Percentiles rank a stretch among this genome's conserved stretches.
phyloP scores from a whole-genome alignment of 2,113 vertebrate species.

The Urocolius indicus region DNA sequence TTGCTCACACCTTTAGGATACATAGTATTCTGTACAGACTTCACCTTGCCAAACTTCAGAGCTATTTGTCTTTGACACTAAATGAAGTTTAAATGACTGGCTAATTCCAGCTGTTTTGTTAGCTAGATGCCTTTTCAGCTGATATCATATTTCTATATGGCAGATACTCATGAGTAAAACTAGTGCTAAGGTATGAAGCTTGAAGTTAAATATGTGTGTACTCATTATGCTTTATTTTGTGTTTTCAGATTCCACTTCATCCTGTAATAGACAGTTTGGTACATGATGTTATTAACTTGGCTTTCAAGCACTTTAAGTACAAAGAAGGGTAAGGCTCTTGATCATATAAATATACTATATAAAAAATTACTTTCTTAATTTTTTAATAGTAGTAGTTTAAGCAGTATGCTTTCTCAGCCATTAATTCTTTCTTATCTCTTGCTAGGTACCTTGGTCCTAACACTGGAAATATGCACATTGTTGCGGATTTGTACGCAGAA shows the following conservation, averaged over 20 bases:
- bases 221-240: slow-evolving; percentile 24
- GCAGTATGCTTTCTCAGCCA: neutral
- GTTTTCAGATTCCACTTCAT: slow-evolving; percentile 93
- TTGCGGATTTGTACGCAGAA: slow-evolving; percentile 97
- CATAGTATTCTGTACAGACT: neutral
- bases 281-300: slow-evolving; percentile 96
- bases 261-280: slow-evolving; percentile 96
- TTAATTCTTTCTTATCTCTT: slow-evolving; percentile 32
- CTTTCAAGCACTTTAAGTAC: slow-evolving; percentile 99
- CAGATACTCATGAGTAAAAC: neutral
- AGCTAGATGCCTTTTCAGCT: neutral
- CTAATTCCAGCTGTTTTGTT: neutral
- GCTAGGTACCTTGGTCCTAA: slow-evolving; percentile 95
- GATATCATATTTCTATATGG: neutral
- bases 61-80: neutral
- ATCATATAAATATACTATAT: neutral
- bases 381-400: neutral
- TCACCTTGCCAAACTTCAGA: neutral
- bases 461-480: slow-evolving; percentile 99
- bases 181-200: neutral
- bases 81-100: neutral
- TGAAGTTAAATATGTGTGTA: neutral
- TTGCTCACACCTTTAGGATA: neutral
- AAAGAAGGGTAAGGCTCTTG: slow-evolving; percentile 92
- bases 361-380: neutral